Percentiles rank a stretch among this genome's conserved stretches.
These are phyloP conservation scores for Carollia perspicillata DNA, from an alignment of 2,113 vertebrate species.

Conservation along the genomic window DNA sequence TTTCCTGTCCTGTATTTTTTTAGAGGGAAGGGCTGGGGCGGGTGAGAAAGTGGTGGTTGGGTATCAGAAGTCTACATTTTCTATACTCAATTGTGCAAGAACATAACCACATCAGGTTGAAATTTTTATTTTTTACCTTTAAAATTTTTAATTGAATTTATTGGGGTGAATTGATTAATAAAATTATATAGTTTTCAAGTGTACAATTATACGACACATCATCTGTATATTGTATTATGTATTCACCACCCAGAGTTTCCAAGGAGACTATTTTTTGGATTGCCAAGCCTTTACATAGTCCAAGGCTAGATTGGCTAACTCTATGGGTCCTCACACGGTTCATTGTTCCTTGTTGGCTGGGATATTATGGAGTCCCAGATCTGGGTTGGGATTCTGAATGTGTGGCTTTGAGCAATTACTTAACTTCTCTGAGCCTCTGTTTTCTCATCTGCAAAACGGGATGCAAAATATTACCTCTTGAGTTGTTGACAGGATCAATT, in stretches of 20 bases:
- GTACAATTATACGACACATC: background rate
- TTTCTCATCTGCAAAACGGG: slow-evolving; percentile 1
- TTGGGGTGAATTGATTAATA: background rate
- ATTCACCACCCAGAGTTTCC: background rate
- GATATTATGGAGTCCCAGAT: background rate
- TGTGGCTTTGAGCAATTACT: background rate
- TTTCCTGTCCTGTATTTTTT: background rate
- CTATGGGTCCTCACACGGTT: background rate
- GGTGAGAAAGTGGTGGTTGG: background rate
- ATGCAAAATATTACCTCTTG: background rate
- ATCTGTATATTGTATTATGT: background rate
- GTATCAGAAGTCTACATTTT: background rate
- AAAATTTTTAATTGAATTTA: background rate
- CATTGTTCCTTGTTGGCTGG: background rate
- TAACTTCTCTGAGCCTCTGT: background rate
- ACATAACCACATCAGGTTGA: background rate
- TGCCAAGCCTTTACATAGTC: background rate
- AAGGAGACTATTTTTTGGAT: background rate
- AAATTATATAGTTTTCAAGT: background rate
- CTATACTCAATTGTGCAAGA: background rate
- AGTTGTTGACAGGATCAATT: background rate
- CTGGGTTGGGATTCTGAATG: background rate
- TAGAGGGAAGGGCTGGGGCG: background rate
- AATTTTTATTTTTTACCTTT: background rate
- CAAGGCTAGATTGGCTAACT: background rate